Evolutionary conservation across 2,797 vertebrate genomes (phyloP), one percentile per base, ranked within the genome.

Genomic region (Serranus cabrilla): DNA sequence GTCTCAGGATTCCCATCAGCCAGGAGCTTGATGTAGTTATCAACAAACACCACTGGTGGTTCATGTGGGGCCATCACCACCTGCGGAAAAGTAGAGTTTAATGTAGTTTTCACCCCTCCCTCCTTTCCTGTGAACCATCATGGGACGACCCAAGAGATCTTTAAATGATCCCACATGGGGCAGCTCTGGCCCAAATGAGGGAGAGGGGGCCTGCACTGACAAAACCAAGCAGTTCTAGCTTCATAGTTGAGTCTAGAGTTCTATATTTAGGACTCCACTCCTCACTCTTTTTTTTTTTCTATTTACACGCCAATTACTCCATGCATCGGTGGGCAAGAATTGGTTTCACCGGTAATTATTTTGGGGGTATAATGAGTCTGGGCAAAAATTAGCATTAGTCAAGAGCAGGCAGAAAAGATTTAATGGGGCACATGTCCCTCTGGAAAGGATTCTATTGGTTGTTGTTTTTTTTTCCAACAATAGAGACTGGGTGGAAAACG

Each of bases 1-100:
- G 98, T 99, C 89, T 99, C 98, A 0, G 96, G 96, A 91, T 96
- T 99, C 73, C 97, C 97, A 81, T 99, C 98, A 11, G 96, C 95
- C 17, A 99, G 96, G 17, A 99, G 97, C 83, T 99, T 99, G 94
- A 99, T 99, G 91, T 99, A 99, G 93, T 99, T 99, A 93, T 99
- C 98, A 7, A 99, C 98, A 91, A 99, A 99, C 46, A 99, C 96
- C 88, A 98, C 96, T 0, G 96, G 81, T 0, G 97, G 97, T 87
- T 99, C 98, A 0, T 99, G 98, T 2, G 98, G 98, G 56, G 98
- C 98, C 98, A 99, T 99, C 88, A 99, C 98, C 74, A 99, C 98
- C 98, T 99, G 86, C n/a, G 59, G 43, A 87, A 52, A 61, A 57
- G 46, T 4, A 57, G 42, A 80, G 69, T 77, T 87, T 84, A 86